Evolutionary conservation across 2,888 invertebrate genomes (phyloP), one percentile per base, ranked within the genome.

Genomic region (Lasius platythorax): DNA sequence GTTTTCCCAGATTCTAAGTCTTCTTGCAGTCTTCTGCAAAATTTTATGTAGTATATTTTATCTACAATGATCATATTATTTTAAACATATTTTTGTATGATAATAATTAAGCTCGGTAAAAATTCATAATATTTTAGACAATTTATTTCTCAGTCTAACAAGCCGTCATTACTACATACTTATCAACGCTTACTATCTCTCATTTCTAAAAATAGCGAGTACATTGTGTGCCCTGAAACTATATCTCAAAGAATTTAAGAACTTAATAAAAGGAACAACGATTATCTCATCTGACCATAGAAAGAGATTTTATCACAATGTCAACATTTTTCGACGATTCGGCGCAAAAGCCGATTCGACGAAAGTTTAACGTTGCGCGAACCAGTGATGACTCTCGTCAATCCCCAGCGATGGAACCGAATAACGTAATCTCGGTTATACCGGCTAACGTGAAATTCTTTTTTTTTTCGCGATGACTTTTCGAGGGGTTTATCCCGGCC

Each of bases 391-490:
- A 6, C 37, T 40, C n/a, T 37, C 23, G 33, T 11, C 46, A 33
- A 66, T 56, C 33, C 28, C n/a, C 50, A 28, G 11, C 37, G 40
- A 23, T 30, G 56, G 40, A 70, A 30, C 11, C 43, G 23, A 40
- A 23, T 40, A 78, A 56, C 37, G 30, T 78, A 68, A 78, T 78
- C 40, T 28, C 30, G 70, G 58, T 11, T 56, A 56, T 67, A 18
- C 30, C 40, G 40, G 12, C 53, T 43, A 78, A 58, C 30, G 74
- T 33, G n/a, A 56, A 73, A 61, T 67, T 75, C 23, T 46, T 56
- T 75, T 37, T 23, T 53, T 56, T 70, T n/a, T 33, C n/a, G 28
- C 56, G 46, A 30, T 56, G 81, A 82, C 78, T 75, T 43, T 50
- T 46, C 63, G 40, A 18, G 37, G 40, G 18, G 61, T 40, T 82